Evolutionary conservation across 2,888 invertebrate species (phyloP), one percentile per base, ranked within the genome.

Genomic region (Hyppa rectilinea): DNA sequence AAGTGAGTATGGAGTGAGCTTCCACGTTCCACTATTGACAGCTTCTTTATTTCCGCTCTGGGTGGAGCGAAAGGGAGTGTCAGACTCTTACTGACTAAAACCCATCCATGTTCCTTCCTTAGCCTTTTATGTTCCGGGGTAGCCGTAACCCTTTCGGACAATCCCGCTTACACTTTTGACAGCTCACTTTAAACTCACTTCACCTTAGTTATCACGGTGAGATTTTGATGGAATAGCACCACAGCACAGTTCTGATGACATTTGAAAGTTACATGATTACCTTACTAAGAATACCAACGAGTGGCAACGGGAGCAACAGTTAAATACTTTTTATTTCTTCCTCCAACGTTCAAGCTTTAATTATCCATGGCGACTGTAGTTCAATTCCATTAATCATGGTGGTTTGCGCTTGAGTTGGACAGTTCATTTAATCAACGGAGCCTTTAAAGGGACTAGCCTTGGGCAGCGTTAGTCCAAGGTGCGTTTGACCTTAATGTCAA

Each of bases 331-430:
- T 72, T 79, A 52, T 36, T 67, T 31, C 20, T 59, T 43, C 47
- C 59, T 59, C 64, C 49, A 53, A 61, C 81, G 58, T 66, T 75
- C 34, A 63, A 66, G 70, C n/a, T 80, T 76, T 78, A 81, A 64
- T 72, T 77, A 65, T 49, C 66, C 50, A 55, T 62, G 69, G 52
- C 55, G 29, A 61, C 60, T 64, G 61, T 58, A 80, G 56, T 78
- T 73, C 50, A 78, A 70, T 81, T 71, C 61, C 31, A 80, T 80
- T 80, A 81, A 73, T 81, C 63, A 70, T 59, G 43, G 70, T 50
- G 34, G 59, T 40, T 75, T 60, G 60, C 31, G 64, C 29, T 29
- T n/a, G 38, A 79, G 53, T 80, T 79, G 49, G 81, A 71, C 67
- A 79, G 64, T 79, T 80, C 36, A 75, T 78, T 80, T 66, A 80